A percentile compares a stretch with the other conserved stretches of the same genome.
phyloP scores from a whole-genome alignment of 2,113 vertebrate species.

The Odontesthes bonariensis region DNA sequence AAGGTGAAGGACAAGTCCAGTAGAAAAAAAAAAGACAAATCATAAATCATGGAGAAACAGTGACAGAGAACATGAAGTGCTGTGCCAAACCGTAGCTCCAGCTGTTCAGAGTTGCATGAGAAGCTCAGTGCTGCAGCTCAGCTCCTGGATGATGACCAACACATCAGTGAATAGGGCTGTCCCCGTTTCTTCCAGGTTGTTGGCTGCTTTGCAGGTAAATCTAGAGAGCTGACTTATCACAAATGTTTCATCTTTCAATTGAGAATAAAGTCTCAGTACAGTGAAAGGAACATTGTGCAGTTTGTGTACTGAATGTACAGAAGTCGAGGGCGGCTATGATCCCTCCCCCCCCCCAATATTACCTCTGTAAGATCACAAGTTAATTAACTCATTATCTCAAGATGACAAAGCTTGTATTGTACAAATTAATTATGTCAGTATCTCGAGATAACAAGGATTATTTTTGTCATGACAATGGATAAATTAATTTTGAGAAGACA shows the following conservation, averaged over 20 bases:
- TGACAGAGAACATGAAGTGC: background rate
- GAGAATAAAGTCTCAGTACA: background rate
- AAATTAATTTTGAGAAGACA: too few species aligned
- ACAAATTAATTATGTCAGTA: too few species aligned
- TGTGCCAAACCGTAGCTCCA: background rate
- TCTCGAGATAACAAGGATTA: too few species aligned
- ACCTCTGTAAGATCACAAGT: too few species aligned
- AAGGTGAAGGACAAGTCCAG: background rate
- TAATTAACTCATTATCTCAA: too few species aligned
- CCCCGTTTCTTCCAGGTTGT: background rate
- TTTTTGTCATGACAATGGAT: too few species aligned
- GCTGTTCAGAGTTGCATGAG: background rate
- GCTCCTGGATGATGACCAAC: background rate
- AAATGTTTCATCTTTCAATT: background rate
- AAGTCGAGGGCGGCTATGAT: too few species aligned
- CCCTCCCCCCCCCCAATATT: too few species aligned
- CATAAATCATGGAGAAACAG: background rate
- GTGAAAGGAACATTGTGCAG: background rate
- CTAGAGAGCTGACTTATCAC: background rate
- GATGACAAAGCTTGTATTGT: too few species aligned
- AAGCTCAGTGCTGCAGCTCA: constrained; percentile 9
- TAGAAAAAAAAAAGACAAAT: background rate
- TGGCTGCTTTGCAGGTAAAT: background rate
- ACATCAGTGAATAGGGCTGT: background rate
- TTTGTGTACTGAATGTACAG: background rate